A percentile compares a stretch with the other conserved stretches of the same genome.
Conservation (phyloP, 2,888 invertebrate genomes). For the Apodemia mormo region DNA sequence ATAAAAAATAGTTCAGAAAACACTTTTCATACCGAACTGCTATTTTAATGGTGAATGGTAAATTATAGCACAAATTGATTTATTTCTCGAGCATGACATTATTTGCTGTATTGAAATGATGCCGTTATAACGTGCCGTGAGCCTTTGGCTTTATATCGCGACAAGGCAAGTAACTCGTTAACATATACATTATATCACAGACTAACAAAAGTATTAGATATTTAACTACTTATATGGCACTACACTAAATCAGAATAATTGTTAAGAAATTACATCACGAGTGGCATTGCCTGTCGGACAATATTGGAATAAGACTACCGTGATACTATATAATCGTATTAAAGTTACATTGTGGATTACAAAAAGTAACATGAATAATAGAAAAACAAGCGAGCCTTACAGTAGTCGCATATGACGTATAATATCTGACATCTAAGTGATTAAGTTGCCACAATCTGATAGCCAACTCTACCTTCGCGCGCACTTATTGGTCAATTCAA, state of each 20-base stretch:
- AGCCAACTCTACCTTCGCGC: no score
- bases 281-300: slow-evolving; percentile 32
- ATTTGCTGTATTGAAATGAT: neutral
- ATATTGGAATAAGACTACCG: slow-evolving; percentile 48
- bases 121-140: neutral
- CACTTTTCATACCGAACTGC: no score
- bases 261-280: slow-evolving; percentile 34
- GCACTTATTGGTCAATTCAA: no score
- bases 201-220: slow-evolving; percentile 68
- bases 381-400: no score
- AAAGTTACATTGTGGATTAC: neutral
- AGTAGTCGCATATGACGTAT: no score
- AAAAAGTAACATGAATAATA: neutral
- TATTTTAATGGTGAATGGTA: no score
- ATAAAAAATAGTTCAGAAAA: no score
- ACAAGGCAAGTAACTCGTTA: slow-evolving; percentile 65
- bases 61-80: neutral
- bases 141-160: slow-evolving; percentile 38
- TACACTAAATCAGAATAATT: slow-evolving; percentile 59
- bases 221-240: slow-evolving; percentile 76
- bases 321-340: neutral
- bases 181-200: slow-evolving; percentile 73
- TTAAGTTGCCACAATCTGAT: no score
- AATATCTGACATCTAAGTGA: no score
- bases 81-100: neutral